Evolutionary conservation across 2,797 vertebrate genomes (phyloP).

Genomic region (Etheostoma perlongum): DNA sequence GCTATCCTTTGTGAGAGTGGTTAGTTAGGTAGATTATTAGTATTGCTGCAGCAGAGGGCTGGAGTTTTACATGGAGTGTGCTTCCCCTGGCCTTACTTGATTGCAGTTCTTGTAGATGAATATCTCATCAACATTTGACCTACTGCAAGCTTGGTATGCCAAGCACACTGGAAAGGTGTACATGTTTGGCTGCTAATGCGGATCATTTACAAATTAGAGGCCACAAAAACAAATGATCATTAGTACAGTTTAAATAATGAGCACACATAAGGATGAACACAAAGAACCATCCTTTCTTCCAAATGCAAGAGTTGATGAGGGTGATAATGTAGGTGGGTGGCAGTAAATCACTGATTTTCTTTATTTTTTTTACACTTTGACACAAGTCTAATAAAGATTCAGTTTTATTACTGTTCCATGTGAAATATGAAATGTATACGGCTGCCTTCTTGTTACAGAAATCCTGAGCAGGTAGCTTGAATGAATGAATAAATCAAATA

Average conservation of each 20-base stretch:
- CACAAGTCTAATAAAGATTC: not conserved
- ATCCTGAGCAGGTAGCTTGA: not conserved
- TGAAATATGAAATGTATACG: not conserved
- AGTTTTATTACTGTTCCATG: not conserved
- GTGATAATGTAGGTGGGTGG: not conserved
- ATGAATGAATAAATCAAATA: not conserved
- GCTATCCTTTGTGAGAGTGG: not conserved
- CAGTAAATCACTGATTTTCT: conserved; percentile 2
- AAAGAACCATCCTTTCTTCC: conserved; percentile 15
- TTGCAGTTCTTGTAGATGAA: conserved; percentile 45
- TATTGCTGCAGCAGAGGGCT: conserved; percentile 7
- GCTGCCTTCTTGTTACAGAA: not conserved
- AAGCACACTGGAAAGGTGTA: conserved; percentile 49
- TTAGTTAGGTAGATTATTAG: not conserved
- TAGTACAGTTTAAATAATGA: conserved; percentile 61
- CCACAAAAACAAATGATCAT: conserved; percentile 63
- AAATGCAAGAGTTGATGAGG: not conserved
- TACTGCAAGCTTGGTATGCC: conserved; percentile 51
- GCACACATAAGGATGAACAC: conserved; percentile 8
- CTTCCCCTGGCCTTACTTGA: conserved; percentile 24
- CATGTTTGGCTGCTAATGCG: conserved; percentile 55
- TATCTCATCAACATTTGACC: conserved; percentile 72
- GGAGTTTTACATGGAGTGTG: conserved; percentile 6
- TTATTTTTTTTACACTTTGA: not conserved
- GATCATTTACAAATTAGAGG: conserved; percentile 70